Base-by-base conservation (phyloP, 2,888 invertebrate species). In the Acholoe squamosa region DNA sequence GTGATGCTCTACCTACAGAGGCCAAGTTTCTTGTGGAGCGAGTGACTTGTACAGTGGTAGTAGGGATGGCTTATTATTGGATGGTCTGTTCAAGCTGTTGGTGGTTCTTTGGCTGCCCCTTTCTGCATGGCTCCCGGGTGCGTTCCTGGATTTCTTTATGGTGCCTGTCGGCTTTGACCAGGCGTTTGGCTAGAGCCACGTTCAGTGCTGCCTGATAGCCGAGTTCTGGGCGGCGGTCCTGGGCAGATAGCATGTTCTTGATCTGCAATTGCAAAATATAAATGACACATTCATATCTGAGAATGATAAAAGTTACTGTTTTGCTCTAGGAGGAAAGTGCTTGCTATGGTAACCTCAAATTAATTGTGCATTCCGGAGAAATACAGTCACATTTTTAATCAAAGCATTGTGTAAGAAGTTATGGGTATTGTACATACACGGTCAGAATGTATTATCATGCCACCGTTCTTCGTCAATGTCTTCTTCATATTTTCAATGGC, bases 171-270 rank as follows among this genome's bases (percentile, higher is more conserved):
- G 71, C 90, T 3, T 56, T 77, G 28, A 90, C 90, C 19, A 90
- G 51, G 12, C 90, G n/a, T 7, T 61, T 43, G 61, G 90, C 90
- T 28, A 84, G 67, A 10, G 84, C 61, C 34, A 90, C 90, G 71
- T 94, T 98, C 96, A 98, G 97, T 61, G 98, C 98, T 28, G 98
- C 96, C 94, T 98, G 98, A 95, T 98, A 98, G 33, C 98, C 98
- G 1, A 98, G 96, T 94, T 98, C 98, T 0, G 98, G 98, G 91
- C 98, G 97, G 25, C 98, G 96, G 96, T 98, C 98, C 91, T 97
- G 97, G 0, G 98, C 98, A 94, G 98, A 97, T 3, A 98, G 98
- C 98, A 99, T 98, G 0, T 97, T 97, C 94, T 97, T 97, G 0
- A 98, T 98, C 97, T 96, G 94, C 43, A 43, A 43, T n/a, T n/a